phyloP scores from a whole-genome alignment of 2,797 vertebrate genomes.

The Gila robusta region DNA sequence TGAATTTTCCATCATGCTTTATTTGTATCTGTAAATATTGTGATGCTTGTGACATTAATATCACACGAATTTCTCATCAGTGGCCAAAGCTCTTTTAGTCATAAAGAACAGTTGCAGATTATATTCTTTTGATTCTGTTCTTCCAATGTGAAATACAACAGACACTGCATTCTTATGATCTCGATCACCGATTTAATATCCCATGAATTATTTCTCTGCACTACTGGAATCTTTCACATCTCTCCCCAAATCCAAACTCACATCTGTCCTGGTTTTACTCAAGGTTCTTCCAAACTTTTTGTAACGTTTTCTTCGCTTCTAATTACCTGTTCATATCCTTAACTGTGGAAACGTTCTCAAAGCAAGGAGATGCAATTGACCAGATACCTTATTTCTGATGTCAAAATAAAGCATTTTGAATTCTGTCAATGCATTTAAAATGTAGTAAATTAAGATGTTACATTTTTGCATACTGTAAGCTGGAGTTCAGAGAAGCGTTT shows the following conservation, averaged over 20 bases:
- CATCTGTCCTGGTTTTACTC: background rate
- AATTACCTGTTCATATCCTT: background rate
- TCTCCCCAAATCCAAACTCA: background rate
- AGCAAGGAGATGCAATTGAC: background rate
- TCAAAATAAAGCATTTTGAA: background rate
- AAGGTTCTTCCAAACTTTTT: background rate
- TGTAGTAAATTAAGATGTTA: background rate
- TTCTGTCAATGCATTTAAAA: background rate
- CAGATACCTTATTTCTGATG: background rate
- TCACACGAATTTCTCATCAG: background rate
- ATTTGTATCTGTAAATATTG: background rate
- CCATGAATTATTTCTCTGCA: conserved; percentile 14
- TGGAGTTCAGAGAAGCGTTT: background rate
- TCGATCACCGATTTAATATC: background rate
- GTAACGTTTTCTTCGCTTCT: background rate
- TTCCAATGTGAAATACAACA: background rate
- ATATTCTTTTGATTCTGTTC: background rate
- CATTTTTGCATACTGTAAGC: background rate
- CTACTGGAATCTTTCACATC: background rate
- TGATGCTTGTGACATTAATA: background rate
- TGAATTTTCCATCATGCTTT: background rate
- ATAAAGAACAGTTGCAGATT: background rate
- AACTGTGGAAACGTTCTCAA: background rate
- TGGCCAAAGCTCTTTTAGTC: background rate
- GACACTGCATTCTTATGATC: background rate